Base-by-base conservation (phyloP, 2,888 invertebrate species). In the Eubasilissa splendida region DNA sequence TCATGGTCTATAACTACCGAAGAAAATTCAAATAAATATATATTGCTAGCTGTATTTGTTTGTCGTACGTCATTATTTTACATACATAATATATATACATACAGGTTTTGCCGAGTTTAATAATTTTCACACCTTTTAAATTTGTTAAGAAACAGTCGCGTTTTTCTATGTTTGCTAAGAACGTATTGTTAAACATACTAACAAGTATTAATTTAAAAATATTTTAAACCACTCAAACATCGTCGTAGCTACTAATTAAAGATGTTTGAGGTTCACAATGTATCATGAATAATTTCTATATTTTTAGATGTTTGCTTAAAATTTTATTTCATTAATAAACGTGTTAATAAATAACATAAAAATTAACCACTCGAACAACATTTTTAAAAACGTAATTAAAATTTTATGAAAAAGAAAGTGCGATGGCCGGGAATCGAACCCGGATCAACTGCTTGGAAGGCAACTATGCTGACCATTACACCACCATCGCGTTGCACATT, bases 381-480 rank as follows among this genome's bases (percentile, higher is more conserved):
- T 65, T 33, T 65, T 0, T 58, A 8, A 8, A 8, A 8, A 58
- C 7, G n/a, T 58, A n/a, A 8, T 58, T n/a, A 11, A 22, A 58
- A 73, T 33, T 65, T 50, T 52, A 11, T 56, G 56, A 75, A 76
- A 80, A 76, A 58, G 42, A 42, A 33, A 54, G 81, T 90, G 90
- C 90, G 90, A 90, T 89, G 90, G 90, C 90, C 90, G 88, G 88
- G 89, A 89, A 89, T 88, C 90, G 89, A 88, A 87, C 87, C 87
- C 87, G 88, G 88, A 90, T 90, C 90, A 90, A 90, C 90, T 90
- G 90, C 90, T 90, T 90, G 90, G 90, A 90, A 90, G 90, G 90
- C 90, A 90, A 90, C 90, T 90, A 90, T 90, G 90, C 90, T 90
- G 89, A 90, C 90, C 90, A 90, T 90, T 90, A 90, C 90, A 90